Percentiles rank a stretch among this genome's conserved stretches.
Conservation (phyloP, 2,888 invertebrate species). For the Ophion ventricosus region DNA sequence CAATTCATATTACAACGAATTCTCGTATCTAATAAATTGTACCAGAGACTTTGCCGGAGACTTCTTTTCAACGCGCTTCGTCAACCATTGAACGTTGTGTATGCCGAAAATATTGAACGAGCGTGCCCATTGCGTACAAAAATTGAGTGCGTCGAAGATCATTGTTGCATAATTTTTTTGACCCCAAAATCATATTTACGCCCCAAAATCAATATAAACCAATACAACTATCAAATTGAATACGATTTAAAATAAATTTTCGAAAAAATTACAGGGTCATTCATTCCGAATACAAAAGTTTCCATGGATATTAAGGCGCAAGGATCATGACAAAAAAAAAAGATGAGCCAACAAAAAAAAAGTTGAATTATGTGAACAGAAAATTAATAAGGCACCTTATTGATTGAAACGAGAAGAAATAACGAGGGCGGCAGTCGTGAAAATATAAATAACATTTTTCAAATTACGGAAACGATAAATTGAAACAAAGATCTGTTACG, state of each 20-base stretch:
- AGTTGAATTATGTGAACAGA: too few relatives aligned
- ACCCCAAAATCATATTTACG: too few relatives aligned
- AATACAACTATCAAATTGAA: not conserved
- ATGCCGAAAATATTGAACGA: not conserved
- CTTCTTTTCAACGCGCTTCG: not conserved
- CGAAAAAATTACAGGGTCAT: not conserved
- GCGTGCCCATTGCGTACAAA: conserved; percentile 1
- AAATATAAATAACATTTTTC: too few relatives aligned
- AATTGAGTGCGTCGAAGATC: not conserved
- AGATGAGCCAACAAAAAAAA: too few relatives aligned
- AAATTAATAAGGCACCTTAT: too few relatives aligned
- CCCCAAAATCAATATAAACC: too few relatives aligned
- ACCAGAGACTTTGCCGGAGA: conserved; percentile 36
- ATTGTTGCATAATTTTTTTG: too few relatives aligned
- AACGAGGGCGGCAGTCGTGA: too few relatives aligned
- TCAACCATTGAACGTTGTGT: conserved; percentile 46
- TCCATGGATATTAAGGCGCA: too few relatives aligned
- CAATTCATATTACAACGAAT: conserved; percentile 54
- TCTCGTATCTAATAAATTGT: conserved; percentile 18
- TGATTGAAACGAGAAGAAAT: too few relatives aligned
- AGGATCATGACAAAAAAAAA: too few relatives aligned
- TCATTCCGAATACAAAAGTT: not conserved
- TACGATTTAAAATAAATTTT: not conserved
- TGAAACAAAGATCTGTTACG: not conserved
- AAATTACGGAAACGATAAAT: too few relatives aligned